These are phyloP conservation scores for Cynoglossus semilaevis DNA, from an alignment of 2,113 vertebrate species.

Conservation along the genomic window DNA sequence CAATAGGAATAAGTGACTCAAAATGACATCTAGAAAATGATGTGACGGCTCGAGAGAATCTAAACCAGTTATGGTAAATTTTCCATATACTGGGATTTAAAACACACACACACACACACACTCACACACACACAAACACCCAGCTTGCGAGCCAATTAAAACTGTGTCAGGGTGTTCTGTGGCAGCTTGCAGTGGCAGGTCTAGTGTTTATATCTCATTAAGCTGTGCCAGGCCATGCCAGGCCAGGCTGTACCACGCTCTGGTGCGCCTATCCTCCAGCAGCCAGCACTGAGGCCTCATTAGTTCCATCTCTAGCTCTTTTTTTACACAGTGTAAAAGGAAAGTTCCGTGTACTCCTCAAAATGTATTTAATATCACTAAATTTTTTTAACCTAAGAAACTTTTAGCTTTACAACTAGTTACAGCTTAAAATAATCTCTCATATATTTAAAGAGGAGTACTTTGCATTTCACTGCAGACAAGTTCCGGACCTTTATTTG, in stretches of 20 bases:
- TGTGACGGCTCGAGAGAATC: too few species aligned
- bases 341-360: slow-evolving; percentile 13
- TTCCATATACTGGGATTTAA: neutral
- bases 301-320: slow-evolving; percentile 40
- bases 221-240: slow-evolving; percentile 58
- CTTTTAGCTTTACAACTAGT: slow-evolving; percentile 4
- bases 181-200: slow-evolving; percentile 53
- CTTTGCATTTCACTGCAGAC: too few species aligned
- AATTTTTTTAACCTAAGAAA: neutral
- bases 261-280: slow-evolving; percentile 33
- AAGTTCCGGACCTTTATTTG: slow-evolving; percentile 40
- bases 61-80: slow-evolving; percentile 23
- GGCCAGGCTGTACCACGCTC: slow-evolving; percentile 52
- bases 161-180: slow-evolving; percentile 52
- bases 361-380: slow-evolving; percentile 14
- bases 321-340: neutral
- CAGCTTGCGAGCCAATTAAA: slow-evolving; percentile 54
- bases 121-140: slow-evolving; percentile 13
- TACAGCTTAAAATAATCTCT: slow-evolving; percentile 4
- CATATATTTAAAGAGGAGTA: neutral
- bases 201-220: slow-evolving; percentile 69
- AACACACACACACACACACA: slow-evolving; percentile 11
- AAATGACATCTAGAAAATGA: too few species aligned
- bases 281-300: slow-evolving; percentile 49
- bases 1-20: too few species aligned